Evolutionary conservation across 1,140 invertebrate species (phyloP), one percentile per base, ranked within the genome.

Genomic region (Elymnias hypermnestra): DNA sequence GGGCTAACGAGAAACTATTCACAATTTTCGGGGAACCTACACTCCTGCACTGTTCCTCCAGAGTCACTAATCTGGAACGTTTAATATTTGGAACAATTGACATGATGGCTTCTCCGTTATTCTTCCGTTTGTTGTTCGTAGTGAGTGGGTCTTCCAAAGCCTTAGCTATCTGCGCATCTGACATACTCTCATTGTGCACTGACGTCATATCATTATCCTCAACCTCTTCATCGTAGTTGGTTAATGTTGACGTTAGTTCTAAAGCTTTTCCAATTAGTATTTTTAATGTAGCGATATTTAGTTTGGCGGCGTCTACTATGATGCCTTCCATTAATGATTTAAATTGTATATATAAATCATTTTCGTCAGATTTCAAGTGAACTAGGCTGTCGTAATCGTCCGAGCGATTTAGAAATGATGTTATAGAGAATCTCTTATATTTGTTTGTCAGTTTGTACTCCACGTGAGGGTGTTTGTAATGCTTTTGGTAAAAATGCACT

Each of bases 181-280:
- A 47, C 47, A 58, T 23, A 9, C 0, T 14, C n/a, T 44, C 17
- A 22, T 48, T 43, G 33, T 7, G 37, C 19, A 6, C 36, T 39
- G 1, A 8, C 8, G 7, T 22, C 23, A 50, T 57, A 31, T 68
- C 47, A 17, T 46, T 48, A 1, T 72, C 56, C 0, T 52, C 47
- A 1, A 45, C 7, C 17, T 66, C 57, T 3, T 57, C 42, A 15
- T 63, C 62, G 3, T 62, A 55, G 12, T 29, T 40, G 7, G 55
- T 64, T 9, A 81, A 33, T 1, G 74, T n/a, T 0, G 50, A 10
- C 0, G 65, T 55, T 65, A 83, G 79, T 17, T 83, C 70, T 12
- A 72, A 39, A 0, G 79, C 79, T 53, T 68, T 77, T 0, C 42
- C 40, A 0, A 68, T 21, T 8, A 83, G 22, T 3, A 55, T 8